phyloP scores from a whole-genome alignment of 2,888 invertebrate genomes.

The Lamellibrachia satsuma region DNA sequence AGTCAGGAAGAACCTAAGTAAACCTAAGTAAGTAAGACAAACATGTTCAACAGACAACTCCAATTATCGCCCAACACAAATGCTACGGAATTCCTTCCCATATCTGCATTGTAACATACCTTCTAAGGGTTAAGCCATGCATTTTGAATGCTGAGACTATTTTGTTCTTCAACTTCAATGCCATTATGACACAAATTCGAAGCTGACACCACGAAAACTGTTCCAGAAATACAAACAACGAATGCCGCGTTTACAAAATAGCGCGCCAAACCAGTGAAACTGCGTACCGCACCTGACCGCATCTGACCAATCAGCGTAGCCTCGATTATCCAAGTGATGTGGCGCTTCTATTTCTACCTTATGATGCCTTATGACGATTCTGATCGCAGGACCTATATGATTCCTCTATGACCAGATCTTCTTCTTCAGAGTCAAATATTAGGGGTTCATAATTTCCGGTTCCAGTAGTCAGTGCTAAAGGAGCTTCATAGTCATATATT shows the following conservation, averaged over 20 bases:
- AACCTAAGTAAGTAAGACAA: too few relatives aligned
- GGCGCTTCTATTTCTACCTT: too few relatives aligned
- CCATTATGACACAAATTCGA: constrained; percentile 30
- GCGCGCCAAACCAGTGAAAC: background rate
- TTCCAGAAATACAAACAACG: background rate
- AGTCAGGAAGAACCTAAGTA: too few relatives aligned
- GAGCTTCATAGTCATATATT: too few relatives aligned
- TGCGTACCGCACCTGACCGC: background rate
- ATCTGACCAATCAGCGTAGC: background rate
- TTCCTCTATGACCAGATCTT: too few relatives aligned
- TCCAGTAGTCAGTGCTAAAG: too few relatives aligned
- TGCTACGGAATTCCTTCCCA: background rate
- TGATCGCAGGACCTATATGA: too few relatives aligned
- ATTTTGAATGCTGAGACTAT: constrained; percentile 58
- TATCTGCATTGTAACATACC: constrained; percentile 29
- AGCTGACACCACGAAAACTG: background rate
- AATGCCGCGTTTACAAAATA: background rate
- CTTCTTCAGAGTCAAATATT: too few relatives aligned
- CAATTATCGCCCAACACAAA: background rate
- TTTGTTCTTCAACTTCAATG: constrained; percentile 50
- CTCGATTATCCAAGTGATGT: too few relatives aligned
- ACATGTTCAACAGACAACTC: too few relatives aligned
- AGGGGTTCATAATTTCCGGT: too few relatives aligned
- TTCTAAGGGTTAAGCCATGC: constrained; percentile 58
- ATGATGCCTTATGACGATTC: too few relatives aligned